Conservation (phyloP, 2,797 vertebrate genomes). For the Dromococcyx pavoninus region DNA sequence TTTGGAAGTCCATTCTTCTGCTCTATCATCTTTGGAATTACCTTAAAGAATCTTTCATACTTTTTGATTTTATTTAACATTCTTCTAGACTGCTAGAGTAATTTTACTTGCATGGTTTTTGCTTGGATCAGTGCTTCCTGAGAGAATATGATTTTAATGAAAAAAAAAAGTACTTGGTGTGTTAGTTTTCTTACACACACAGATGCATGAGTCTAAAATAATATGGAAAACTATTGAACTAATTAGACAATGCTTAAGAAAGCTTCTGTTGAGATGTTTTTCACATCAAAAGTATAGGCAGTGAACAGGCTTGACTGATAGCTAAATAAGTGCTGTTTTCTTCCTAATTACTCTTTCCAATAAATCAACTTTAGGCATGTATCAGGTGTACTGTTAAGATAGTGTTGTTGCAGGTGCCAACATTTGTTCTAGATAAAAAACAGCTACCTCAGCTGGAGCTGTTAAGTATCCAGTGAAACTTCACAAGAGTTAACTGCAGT, state of each 20-base stretch:
- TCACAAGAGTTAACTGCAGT: neutral
- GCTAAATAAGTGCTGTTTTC: neutral
- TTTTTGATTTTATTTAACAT: accelerated
- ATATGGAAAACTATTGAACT: neutral
- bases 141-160: neutral
- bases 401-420: neutral
- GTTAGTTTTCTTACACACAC: neutral
- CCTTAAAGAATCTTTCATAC: neutral
- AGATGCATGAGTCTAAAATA: neutral
- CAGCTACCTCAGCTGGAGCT: neutral
- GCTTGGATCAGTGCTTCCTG: neutral
- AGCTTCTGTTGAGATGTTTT: neutral
- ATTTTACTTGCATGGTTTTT: neutral
- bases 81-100: neutral
- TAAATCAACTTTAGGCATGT: neutral
- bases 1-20: neutral
- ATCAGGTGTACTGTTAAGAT: neutral
- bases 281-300: neutral
- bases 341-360: neutral
- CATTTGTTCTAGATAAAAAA: neutral
- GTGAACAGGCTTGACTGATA: neutral
- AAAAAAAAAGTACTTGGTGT: neutral
- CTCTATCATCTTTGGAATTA: neutral
- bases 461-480: neutral
- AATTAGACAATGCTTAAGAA: neutral